Evolutionary conservation across 2,888 invertebrate genomes (phyloP).

Genomic region (Ichneumon xanthorius): DNA sequence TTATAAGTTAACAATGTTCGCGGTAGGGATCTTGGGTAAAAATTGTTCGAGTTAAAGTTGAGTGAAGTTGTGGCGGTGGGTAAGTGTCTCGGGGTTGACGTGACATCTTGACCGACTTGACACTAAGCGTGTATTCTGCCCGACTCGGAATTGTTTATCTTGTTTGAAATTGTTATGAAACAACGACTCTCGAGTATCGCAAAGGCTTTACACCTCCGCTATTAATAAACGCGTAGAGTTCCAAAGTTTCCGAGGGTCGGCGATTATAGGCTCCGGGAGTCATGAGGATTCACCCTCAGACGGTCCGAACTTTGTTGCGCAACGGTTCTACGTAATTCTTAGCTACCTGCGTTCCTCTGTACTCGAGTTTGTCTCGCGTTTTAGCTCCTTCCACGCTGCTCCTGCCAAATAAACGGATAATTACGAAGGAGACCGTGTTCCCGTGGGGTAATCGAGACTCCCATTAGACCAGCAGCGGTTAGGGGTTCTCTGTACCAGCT

Average conservation of each 20-base stretch:
- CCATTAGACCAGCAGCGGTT: neutral
- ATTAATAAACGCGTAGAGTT: conserved; percentile 15
- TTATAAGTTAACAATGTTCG: no score
- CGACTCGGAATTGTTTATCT: neutral
- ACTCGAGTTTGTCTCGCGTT: conserved; percentile 13
- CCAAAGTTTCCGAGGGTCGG: neutral
- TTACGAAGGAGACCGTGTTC: conserved; percentile 36
- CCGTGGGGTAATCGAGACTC: conserved; percentile 23
- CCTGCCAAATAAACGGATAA: conserved; percentile 49
- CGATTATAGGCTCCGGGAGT: conserved; percentile 4
- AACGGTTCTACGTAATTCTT: conserved; percentile 22
- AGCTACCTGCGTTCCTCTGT: neutral
- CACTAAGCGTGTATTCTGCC: neutral
- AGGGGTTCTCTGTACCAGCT: neutral
- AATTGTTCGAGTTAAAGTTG: neutral
- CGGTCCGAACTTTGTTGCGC: conserved; percentile 23
- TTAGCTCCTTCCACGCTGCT: neutral
- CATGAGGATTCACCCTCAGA: neutral
- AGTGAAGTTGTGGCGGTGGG: neutral
- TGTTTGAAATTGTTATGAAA: neutral
- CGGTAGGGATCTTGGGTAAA: neutral
- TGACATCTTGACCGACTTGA: neutral
- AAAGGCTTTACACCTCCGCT: neutral
- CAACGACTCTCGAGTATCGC: neutral
- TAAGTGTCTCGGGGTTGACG: neutral